Evolutionary conservation across 2,797 vertebrate species (phyloP), one percentile per base, ranked within the genome.

Genomic region (Rhinella marina): DNA sequence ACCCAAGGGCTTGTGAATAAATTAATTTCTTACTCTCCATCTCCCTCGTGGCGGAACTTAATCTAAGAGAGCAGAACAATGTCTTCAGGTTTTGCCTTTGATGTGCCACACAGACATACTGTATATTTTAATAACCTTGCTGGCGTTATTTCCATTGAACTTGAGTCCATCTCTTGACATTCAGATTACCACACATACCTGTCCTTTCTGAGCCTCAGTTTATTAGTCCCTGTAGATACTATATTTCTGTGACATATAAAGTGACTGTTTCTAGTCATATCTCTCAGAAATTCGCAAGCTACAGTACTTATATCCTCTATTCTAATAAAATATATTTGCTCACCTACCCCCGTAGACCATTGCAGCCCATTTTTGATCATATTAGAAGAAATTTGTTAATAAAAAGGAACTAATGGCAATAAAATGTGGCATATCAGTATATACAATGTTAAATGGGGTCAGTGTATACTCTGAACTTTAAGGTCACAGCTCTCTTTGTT

Each of bases 1-100:
- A 81, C 87, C 87, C 84, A 85, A 86, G 83, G 84, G 87, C 84
- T 85, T 50, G 48, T 82, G 84, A 88, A 86, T 81, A 86, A 85
- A 88, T 88, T 84, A 85, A 85, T 81, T 86, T 88, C 82, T 88
- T 27, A 54, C 78, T 82, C 83, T 76, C 23, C 59, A 68, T 78
- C 25, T 88, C 87, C 83, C 87, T 76, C 82, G 84, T 85, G 83
- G 82, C 70, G 12, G 76, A 88, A 86, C 21, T 77, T 86, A 85
- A 88, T 88, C 78, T 76, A 29, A 54, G 62, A 75, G 79, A 29
- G 25, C 70, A 87, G 80, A 82, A 83, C 86, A 87, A 82, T 81
- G 83, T 86, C 83, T 76, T 81, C 57, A 88, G 84, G 87, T 88
- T 85, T 61, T 85, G 78, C 29, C 78, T 88, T 88, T 88, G 83